Percentiles rank a stretch among this genome's conserved stretches.
Evolutionary conservation across 2,797 vertebrate species (phyloP).

Genomic region (Characodon lateralis): DNA sequence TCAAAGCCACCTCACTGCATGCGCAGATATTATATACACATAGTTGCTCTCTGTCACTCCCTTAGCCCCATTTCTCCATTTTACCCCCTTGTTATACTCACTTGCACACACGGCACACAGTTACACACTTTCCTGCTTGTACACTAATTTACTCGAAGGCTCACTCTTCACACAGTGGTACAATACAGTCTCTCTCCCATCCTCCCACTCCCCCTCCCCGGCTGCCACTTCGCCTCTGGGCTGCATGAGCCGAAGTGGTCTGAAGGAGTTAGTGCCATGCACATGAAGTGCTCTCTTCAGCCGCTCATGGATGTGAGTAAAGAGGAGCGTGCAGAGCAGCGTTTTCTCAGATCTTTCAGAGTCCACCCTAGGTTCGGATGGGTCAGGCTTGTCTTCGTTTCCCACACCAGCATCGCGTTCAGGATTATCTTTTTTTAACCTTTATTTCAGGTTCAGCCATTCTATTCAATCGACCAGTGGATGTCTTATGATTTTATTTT

Average conservation of each 20-base stretch:
- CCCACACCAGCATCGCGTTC: conserved; percentile 31
- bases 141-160: conserved; percentile 61
- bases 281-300: conserved; percentile 73
- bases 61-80: conserved; percentile 41
- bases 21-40: conserved; percentile 51
- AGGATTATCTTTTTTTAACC: conserved; percentile 39
- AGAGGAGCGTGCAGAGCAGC: conserved; percentile 54
- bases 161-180: conserved; percentile 65
- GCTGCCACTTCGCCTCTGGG: conserved; percentile 78
- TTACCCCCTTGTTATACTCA: conserved; percentile 57
- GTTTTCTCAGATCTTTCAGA: conserved; percentile 55
- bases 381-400: conserved; percentile 47
- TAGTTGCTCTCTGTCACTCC: conserved; percentile 46
- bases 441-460: conserved; percentile 21
- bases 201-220: conserved; percentile 32
- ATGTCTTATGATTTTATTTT: conserved; percentile 30
- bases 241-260: conserved; percentile 71
- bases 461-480: conserved; percentile 6
- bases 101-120: conserved; percentile 54
- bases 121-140: conserved; percentile 37
- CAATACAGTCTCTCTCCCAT: conserved; percentile 39
- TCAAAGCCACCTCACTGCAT: conserved; percentile 20
- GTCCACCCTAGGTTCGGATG: conserved; percentile 48
- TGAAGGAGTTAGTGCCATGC: conserved; percentile 77
- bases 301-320: conserved; percentile 63